Conservation (phyloP, 2,113 vertebrate species). For the Halichoerus grypus region DNA sequence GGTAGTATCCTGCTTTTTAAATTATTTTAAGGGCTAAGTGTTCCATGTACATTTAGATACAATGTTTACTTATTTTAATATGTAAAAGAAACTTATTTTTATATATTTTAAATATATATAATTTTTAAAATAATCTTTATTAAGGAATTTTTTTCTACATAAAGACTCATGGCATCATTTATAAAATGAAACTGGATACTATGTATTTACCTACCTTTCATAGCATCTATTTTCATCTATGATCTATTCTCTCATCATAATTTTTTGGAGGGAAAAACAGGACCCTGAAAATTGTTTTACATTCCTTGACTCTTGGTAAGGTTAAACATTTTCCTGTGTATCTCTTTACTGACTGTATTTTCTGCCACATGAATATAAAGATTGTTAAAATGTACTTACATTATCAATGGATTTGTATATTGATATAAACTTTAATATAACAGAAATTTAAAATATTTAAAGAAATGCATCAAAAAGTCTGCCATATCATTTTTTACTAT, state of each 20-base stretch:
- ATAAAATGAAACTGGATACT: background rate
- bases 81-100: background rate
- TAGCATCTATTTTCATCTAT: background rate
- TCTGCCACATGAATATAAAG: background rate
- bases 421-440: background rate
- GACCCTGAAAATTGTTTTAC: background rate
- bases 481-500: background rate
- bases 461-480: background rate
- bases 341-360: constrained; percentile 29
- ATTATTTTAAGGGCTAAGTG: background rate
- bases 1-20: background rate
- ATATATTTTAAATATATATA: background rate
- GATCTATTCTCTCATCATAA: background rate
- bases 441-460: constrained; percentile 27
- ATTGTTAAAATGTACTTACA: background rate
- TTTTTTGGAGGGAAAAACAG: background rate
- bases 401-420: background rate
- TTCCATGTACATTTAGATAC: background rate
- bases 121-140: background rate
- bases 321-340: background rate
- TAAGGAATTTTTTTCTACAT: background rate
- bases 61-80: background rate
- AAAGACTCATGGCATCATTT: background rate
- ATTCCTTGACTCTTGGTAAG: background rate
- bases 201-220: background rate